Percentiles rank a stretch among this genome's conserved stretches.
These are phyloP conservation scores for Periparus ater DNA, from an alignment of 2,797 vertebrate genomes.

Conservation along the genomic window DNA sequence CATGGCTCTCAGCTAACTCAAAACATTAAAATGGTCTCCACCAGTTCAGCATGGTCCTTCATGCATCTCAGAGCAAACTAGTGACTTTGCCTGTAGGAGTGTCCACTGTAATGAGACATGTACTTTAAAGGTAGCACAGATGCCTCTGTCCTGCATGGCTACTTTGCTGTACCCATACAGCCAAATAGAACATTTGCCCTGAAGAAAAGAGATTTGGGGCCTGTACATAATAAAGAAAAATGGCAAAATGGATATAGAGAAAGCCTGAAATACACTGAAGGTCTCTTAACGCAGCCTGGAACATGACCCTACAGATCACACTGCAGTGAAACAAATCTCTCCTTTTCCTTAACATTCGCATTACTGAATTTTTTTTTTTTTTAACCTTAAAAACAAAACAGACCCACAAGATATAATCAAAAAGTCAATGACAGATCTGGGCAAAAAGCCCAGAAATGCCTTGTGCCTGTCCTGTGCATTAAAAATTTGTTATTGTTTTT, in stretches of 20 bases:
- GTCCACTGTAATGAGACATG: not conserved
- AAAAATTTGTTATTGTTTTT: conserved; percentile 1
- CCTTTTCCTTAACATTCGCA: not conserved
- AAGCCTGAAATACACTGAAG: not conserved
- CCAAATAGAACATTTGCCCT: not conserved
- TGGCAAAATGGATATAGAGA: not conserved
- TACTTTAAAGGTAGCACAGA: not conserved
- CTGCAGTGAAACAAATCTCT: not conserved
- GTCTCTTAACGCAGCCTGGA: not conserved
- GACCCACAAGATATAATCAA: not conserved
- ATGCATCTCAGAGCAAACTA: not conserved
- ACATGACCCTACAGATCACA: not conserved
- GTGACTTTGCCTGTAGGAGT: not conserved
- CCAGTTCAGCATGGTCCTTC: not conserved
- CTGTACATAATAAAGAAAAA: not conserved
- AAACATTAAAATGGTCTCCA: not conserved
- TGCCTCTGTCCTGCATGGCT: not conserved
- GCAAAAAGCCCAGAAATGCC: conserved; percentile 27
- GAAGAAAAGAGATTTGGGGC: not conserved
- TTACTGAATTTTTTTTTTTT: not conserved
- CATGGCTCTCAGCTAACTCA: not conserved
- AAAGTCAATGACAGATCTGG: not conserved
- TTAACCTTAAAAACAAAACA: not conserved
- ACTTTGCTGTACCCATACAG: not conserved
- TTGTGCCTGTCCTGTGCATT: not conserved